Conservation (phyloP, 2,113 vertebrate genomes). For the Halichoerus grypus region DNA sequence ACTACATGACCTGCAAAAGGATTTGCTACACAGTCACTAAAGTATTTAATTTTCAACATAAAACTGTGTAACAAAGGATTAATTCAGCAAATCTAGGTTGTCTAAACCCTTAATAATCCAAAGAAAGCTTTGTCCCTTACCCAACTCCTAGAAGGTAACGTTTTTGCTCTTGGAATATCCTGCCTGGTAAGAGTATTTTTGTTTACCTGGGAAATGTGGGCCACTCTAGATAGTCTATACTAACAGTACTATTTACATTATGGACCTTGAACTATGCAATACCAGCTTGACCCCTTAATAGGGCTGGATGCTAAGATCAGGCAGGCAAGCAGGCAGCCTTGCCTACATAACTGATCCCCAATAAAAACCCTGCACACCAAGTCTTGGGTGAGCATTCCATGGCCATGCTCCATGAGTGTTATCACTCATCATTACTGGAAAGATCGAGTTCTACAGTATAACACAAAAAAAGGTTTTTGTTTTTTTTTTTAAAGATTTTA, state of each 20-base stretch:
- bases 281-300: background rate
- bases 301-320: background rate
- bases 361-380: background rate
- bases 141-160: background rate
- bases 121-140: background rate
- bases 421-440: background rate
- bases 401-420: background rate
- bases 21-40: background rate
- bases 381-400: background rate
- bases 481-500: too few species aligned
- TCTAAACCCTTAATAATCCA: background rate
- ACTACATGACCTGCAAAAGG: background rate
- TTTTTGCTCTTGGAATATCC: background rate
- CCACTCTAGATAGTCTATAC: background rate
- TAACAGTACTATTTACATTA: background rate
- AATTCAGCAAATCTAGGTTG: background rate
- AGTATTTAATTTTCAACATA: background rate
- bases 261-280: background rate
- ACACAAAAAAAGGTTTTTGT: background rate
- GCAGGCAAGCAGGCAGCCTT: background rate
- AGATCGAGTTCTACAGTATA: background rate
- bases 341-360: background rate
- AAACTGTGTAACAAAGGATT: background rate
- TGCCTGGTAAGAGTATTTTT: background rate
- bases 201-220: background rate